Conservation (phyloP, 2,113 vertebrate genomes). For the Bombycilla garrulus region DNA sequence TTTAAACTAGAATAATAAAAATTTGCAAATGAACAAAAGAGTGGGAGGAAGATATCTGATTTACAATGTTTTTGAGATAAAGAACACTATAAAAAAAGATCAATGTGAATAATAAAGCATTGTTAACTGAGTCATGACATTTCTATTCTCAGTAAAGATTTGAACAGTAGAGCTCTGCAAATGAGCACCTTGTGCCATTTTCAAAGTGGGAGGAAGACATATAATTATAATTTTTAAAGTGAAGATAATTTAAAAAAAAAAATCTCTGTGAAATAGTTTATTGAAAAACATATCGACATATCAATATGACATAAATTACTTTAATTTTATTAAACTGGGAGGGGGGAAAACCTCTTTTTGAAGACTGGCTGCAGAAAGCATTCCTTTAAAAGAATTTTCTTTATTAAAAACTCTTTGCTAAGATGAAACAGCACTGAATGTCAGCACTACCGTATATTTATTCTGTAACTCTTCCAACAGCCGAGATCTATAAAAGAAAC, state of each 20-base stretch:
- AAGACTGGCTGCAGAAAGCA: slow-evolving; percentile 64
- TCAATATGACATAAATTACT: slow-evolving; percentile 77
- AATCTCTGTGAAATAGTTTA: slow-evolving; percentile 72
- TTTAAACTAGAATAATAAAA: slow-evolving; percentile 79
- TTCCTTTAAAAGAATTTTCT: slow-evolving; percentile 67
- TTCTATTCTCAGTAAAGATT: slow-evolving; percentile 77
- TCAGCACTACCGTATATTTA: slow-evolving; percentile 73
- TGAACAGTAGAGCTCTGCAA: slow-evolving; percentile 75
- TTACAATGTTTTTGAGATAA: slow-evolving; percentile 83
- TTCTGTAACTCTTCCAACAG: slow-evolving; percentile 71
- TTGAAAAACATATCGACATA: slow-evolving; percentile 82
- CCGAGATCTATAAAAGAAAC: slow-evolving; percentile 66
- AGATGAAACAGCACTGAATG: slow-evolving; percentile 67
- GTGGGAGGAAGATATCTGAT: slow-evolving; percentile 81
- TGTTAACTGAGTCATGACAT: slow-evolving; percentile 84
- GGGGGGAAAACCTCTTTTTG: slow-evolving; percentile 56
- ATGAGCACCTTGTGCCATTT: slow-evolving; percentile 76
- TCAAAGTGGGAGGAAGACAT: slow-evolving; percentile 78
- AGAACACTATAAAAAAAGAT: slow-evolving; percentile 81
- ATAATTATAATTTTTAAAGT: slow-evolving; percentile 79
- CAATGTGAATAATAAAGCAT: slow-evolving; percentile 81
- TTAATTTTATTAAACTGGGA: slow-evolving; percentile 74
- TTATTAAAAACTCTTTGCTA: slow-evolving; percentile 63
- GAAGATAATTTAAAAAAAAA: slow-evolving; percentile 67
- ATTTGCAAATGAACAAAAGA: slow-evolving; percentile 82